These are phyloP conservation scores for Melanotus villosus DNA, from an alignment of 2,888 invertebrate genomes.

Conservation along the genomic window DNA sequence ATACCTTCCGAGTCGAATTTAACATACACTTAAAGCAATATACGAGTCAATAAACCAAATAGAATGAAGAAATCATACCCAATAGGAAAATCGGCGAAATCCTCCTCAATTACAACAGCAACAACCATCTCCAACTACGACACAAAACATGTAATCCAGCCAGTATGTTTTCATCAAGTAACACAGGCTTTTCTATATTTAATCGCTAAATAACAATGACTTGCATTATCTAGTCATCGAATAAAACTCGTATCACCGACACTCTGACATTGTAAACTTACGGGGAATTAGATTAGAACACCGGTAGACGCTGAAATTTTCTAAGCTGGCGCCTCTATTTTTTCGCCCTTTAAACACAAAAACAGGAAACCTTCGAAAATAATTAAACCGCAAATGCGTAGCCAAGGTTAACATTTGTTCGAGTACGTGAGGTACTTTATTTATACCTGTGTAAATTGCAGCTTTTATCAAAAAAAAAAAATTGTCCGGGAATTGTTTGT, in stretches of 20 bases:
- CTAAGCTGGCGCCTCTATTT: neutral
- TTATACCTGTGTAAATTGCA: too few species aligned
- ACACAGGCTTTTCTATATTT: constrained; percentile 17
- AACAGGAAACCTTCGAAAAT: neutral
- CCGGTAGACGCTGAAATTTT: neutral
- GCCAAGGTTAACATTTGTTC: too few species aligned
- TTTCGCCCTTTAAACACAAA: neutral
- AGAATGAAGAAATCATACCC: too few species aligned
- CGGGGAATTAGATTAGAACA: neutral
- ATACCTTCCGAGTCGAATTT: too few species aligned
- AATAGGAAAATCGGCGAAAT: too few species aligned
- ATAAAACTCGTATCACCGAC: constrained; percentile 5
- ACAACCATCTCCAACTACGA: neutral
- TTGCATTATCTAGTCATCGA: constrained; percentile 11
- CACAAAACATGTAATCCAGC: neutral
- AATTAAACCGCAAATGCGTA: too few species aligned
- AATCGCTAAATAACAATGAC: constrained; percentile 28
- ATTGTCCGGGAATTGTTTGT: too few species aligned
- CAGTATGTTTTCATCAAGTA: neutral
- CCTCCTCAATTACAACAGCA: too few species aligned
- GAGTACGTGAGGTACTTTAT: too few species aligned
- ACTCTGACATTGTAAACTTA: neutral
- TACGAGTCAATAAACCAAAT: too few species aligned
- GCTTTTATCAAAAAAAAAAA: too few species aligned
- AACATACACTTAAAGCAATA: too few species aligned